Conservation (phyloP, 2,113 vertebrate species). For the Chitala chitala region DNA sequence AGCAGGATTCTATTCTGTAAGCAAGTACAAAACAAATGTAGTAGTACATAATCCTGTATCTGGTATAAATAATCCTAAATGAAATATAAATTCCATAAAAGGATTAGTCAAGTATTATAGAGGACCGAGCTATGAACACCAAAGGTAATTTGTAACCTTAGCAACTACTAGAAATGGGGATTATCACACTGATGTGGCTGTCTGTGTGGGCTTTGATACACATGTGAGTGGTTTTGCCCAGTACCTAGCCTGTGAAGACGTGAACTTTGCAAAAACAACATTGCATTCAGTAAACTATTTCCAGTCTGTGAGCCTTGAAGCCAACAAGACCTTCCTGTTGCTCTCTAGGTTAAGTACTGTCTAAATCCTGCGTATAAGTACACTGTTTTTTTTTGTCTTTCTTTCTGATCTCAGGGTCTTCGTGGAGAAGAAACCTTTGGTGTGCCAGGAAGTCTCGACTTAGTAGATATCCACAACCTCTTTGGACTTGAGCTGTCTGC, state of each 20-base stretch:
- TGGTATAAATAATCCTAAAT: slow-evolving; percentile 67
- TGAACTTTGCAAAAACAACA: neutral
- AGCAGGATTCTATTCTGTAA: slow-evolving; percentile 48
- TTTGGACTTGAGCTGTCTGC: no score
- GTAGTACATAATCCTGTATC: slow-evolving; percentile 60
- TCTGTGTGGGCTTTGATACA: slow-evolving; percentile 64
- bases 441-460: no score
- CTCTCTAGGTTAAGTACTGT: neutral
- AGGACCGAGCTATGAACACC: slow-evolving; percentile 84
- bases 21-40: slow-evolving; percentile 50
- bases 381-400: neutral
- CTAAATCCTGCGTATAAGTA: neutral
- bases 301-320: neutral
- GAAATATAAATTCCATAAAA: slow-evolving; percentile 73
- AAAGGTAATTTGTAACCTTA: slow-evolving; percentile 96
- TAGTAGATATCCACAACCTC: no score
- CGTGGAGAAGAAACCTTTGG: no score
- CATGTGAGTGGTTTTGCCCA: slow-evolving; percentile 40
- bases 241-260: neutral
- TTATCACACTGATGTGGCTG: slow-evolving; percentile 74
- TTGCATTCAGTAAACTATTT: neutral
- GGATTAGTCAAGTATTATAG: slow-evolving; percentile 76
- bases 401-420: no score
- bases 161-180: slow-evolving; percentile 91
- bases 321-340: neutral